phyloP scores from a whole-genome alignment of 2,797 vertebrate species.

The Natrix natrix region DNA sequence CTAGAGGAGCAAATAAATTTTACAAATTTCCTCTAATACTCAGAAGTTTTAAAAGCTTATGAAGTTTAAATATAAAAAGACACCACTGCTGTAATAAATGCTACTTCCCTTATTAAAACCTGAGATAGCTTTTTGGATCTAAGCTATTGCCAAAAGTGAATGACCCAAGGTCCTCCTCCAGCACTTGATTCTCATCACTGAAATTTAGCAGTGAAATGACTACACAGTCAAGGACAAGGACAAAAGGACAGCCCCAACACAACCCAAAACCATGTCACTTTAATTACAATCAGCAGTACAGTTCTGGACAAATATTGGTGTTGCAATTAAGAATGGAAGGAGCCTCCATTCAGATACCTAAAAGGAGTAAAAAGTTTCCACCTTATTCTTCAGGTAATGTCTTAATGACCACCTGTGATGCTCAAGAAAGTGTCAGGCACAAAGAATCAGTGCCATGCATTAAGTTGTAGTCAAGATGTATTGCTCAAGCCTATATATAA shows the following conservation, averaged over 20 bases:
- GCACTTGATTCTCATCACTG: neutral
- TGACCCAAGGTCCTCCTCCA: neutral
- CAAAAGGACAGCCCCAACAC: neutral
- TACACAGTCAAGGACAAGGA: neutral
- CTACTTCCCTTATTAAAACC: neutral
- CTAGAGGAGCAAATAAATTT: neutral
- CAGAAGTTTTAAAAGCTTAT: neutral
- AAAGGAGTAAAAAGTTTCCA: neutral
- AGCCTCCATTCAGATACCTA: neutral
- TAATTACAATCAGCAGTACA: neutral
- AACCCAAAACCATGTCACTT: neutral
- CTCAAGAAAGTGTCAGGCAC: neutral
- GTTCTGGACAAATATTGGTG: neutral
- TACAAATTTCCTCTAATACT: neutral
- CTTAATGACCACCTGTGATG: neutral
- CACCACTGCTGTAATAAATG: neutral
- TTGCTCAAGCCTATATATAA: neutral
- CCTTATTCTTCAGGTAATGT: neutral
- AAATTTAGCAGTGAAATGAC: neutral
- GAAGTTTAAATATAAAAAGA: neutral
- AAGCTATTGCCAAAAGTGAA: neutral
- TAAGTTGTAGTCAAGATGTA: neutral
- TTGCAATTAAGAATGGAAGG: neutral
- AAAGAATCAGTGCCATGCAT: neutral
- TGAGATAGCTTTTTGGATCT: neutral